Evolutionary conservation across 2,888 invertebrate species (phyloP), one percentile per base, ranked within the genome.

Genomic region (Zelleria hepariella): DNA sequence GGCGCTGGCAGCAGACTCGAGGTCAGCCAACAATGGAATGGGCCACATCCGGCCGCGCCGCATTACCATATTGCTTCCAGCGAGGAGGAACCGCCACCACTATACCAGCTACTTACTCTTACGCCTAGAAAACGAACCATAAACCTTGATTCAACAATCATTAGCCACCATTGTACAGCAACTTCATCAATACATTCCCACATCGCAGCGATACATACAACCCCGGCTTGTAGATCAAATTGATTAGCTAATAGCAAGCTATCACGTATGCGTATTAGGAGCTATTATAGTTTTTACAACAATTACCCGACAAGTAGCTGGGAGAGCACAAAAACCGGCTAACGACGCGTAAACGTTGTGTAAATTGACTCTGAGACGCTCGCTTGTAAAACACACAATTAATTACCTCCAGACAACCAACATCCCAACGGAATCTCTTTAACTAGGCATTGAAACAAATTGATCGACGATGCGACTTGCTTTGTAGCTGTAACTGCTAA

Each of bases 11-110:
- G 70, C 71, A 71, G 76, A 70, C 72, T 71, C 86, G 88, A 87
- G 88, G 88, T 84, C 87, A 83, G 77, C 74, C 80, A 80, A 86
- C 88, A 88, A 88, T 87, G 82, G 86, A 88, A 88, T 87, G 78
- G 83, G 79, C 81, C 72, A 77, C 83, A 86, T 88, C 88, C 87
- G 87, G 86, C 72, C 72, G 68, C 67, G 64, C 70, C 71, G 72
- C 74, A 86, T 87, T 86, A 86, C 79, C 85, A 82, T 80, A 82
- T 75, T 73, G 76, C 82, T 82, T 81, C 82, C 80, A 84, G 75
- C 72, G 71, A 51, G n/a, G 42, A 84, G 80, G 78, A 80, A 75
- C 80, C 73, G 69, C 24, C 57, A 25, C 42, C 15, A 42, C 32
- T 42, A n/a, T n/a, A 42, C 69, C 66, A 68, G 65, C 66, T 63